Evolutionary conservation across 2,888 invertebrate genomes (phyloP).

Genomic region (Physocephala rufipes): DNA sequence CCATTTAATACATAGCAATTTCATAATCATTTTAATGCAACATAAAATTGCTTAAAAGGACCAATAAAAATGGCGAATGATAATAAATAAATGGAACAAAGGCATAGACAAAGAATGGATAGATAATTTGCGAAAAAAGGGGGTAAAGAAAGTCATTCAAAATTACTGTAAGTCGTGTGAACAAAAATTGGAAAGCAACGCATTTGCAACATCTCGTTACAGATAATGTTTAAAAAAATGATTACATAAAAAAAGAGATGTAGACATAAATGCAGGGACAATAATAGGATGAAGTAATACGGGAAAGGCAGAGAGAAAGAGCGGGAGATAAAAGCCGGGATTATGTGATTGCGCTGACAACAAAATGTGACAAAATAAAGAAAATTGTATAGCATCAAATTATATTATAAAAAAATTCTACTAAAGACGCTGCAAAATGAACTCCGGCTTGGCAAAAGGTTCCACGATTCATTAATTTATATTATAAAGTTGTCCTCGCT

Average conservation of each 20-base stretch:
- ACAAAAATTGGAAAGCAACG: not conserved
- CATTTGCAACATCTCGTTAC: not conserved
- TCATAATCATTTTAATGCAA: no score
- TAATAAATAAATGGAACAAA: no score
- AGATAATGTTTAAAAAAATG: constrained; percentile 9
- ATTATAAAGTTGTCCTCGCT: not conserved
- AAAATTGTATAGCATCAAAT: constrained; percentile 10
- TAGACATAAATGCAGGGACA: no score
- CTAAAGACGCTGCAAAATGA: not conserved
- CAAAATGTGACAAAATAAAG: not conserved
- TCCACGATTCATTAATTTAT: constrained; percentile 19
- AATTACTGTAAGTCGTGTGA: constrained; percentile 24
- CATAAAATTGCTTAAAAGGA: no score
- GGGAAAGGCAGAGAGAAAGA: not conserved
- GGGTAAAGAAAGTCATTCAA: not conserved
- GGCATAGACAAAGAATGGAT: no score
- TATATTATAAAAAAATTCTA: not conserved
- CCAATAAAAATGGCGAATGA: no score
- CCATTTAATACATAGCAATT: no score
- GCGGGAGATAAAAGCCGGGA: not conserved
- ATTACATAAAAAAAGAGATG: no score
- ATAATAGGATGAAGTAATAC: not conserved
- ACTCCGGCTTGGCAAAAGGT: constrained; percentile 15
- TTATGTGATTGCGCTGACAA: not conserved
- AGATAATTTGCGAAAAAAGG: no score